Percentiles rank a stretch among this genome's conserved stretches.
These are phyloP conservation scores for Anarrhichthys ocellatus DNA, from an alignment of 2,113 vertebrate species.

Conservation along the genomic window DNA sequence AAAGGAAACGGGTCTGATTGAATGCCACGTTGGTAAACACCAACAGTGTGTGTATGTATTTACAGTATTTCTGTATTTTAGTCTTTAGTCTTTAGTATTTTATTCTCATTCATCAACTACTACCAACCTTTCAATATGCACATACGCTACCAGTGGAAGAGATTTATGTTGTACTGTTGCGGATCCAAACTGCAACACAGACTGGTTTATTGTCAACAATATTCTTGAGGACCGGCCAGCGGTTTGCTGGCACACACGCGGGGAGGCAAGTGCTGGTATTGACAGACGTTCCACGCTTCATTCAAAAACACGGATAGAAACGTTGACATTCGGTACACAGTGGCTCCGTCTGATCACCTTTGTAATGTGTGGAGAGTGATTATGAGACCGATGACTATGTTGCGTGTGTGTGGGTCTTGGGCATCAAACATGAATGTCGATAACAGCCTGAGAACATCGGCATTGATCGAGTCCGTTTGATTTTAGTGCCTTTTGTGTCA, in stretches of 20 bases:
- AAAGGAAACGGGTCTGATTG: not conserved
- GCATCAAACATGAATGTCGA: not conserved
- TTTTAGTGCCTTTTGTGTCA: not conserved
- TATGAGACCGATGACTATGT: not conserved
- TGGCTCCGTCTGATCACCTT: not conserved
- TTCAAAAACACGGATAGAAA: not conserved
- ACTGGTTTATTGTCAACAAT: too few species aligned
- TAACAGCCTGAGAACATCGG: not conserved
- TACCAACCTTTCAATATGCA: not conserved
- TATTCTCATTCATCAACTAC: not conserved
- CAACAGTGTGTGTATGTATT: not conserved
- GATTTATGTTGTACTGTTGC: not conserved
- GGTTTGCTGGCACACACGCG: too few species aligned
- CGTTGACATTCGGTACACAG: not conserved
- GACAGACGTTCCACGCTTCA: too few species aligned
- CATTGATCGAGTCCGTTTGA: not conserved
- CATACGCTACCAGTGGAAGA: not conserved
- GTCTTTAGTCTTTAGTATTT: too few species aligned
- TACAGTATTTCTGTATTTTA: not conserved
- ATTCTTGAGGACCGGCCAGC: too few species aligned
- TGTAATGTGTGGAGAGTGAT: not conserved
- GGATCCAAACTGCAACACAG: not conserved
- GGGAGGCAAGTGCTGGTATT: too few species aligned
- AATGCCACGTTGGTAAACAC: constrained; percentile 10
- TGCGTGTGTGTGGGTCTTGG: too few species aligned